A percentile compares a stretch with the other conserved stretches of the same genome.
These are phyloP conservation scores for Takifugu bimaculatus DNA, from an alignment of 2,113 vertebrate genomes.

Conservation along the genomic window DNA sequence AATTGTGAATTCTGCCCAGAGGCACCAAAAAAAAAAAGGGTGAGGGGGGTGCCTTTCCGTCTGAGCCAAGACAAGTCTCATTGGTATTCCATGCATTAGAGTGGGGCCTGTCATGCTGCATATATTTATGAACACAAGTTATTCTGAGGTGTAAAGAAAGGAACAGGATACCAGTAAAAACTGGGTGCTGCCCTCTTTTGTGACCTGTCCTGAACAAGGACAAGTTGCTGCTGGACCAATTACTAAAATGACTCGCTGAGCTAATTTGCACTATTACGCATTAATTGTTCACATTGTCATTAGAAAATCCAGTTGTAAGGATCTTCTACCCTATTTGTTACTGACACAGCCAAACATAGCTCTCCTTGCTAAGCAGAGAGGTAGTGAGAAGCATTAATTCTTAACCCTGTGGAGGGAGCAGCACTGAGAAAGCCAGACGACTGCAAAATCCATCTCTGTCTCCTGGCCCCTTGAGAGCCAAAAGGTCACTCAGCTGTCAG, in stretches of 20 bases:
- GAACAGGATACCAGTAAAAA: slow-evolving; percentile 20
- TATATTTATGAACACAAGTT: slow-evolving; percentile 55
- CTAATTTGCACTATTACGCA: background rate
- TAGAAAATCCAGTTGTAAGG: background rate
- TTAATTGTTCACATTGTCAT: slow-evolving; percentile 15
- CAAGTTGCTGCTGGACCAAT: slow-evolving; percentile 13
- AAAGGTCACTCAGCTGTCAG: slow-evolving; percentile 73
- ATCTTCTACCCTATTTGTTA: slow-evolving; percentile 1
- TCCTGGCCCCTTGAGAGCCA: slow-evolving; percentile 49
- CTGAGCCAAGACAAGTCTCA: slow-evolving; percentile 29
- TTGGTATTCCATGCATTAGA: slow-evolving; percentile 54
- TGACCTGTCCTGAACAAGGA: slow-evolving; percentile 25
- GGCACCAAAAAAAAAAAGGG: slow-evolving; percentile 33
- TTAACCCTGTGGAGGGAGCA: slow-evolving; percentile 63
- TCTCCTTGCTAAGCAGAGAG: slow-evolving; percentile 49
- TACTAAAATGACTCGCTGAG: background rate
- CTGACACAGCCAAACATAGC: slow-evolving; percentile 15
- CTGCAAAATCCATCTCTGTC: slow-evolving; percentile 63
- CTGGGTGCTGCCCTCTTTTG: slow-evolving; percentile 17
- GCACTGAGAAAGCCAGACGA: slow-evolving; percentile 29
- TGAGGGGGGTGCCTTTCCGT: slow-evolving; percentile 10
- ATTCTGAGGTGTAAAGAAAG: slow-evolving; percentile 43
- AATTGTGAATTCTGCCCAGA: slow-evolving; percentile 45
- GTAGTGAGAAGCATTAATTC: slow-evolving; percentile 54
- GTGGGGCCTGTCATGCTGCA: slow-evolving; percentile 37